Percentiles rank a stretch among this genome's conserved stretches.
phyloP scores from a whole-genome alignment of 2,113 vertebrate species.

The Paedocypris sp. region DNA sequence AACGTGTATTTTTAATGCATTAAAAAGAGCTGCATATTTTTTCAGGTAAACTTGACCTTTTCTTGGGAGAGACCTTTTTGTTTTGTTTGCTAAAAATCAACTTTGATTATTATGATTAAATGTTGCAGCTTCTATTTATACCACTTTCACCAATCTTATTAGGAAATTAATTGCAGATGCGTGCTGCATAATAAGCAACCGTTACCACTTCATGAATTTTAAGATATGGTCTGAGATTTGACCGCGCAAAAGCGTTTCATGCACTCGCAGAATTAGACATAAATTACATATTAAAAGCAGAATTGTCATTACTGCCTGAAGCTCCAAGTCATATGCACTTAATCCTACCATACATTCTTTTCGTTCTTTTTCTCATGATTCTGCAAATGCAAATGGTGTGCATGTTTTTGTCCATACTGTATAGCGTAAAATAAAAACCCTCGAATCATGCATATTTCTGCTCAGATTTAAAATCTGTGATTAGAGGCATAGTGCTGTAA shows the following conservation, averaged over 20 bases:
- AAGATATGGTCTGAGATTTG: neutral
- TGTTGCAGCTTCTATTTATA: conserved; percentile 28
- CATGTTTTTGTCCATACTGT: neutral
- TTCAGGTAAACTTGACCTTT: no score
- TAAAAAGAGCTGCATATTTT: conserved; percentile 4
- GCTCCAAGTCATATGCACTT: neutral
- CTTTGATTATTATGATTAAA: conserved; percentile 37
- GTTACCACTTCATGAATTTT: conserved; percentile 14
- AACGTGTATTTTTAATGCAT: no score
- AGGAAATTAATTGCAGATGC: conserved; percentile 25
- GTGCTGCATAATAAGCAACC: conserved; percentile 20
- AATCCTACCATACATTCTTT: neutral
- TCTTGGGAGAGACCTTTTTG: conserved; percentile 17
- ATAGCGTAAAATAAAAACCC: no score
- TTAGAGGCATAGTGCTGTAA: neutral
- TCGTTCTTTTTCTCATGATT: neutral
- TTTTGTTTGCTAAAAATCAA: conserved; percentile 36
- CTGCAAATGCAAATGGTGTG: conserved; percentile 2
- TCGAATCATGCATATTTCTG: neutral
- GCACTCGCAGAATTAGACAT: neutral
- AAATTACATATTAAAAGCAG: conserved; percentile 10
- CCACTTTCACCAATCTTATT: conserved; percentile 14
- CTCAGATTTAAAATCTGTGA: neutral
- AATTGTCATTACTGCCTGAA: neutral
- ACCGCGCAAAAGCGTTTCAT: neutral